A percentile compares a stretch with the other conserved stretches of the same genome.
Conservation (phyloP, 2,888 invertebrate genomes). For the Coecobrya sp. region DNA sequence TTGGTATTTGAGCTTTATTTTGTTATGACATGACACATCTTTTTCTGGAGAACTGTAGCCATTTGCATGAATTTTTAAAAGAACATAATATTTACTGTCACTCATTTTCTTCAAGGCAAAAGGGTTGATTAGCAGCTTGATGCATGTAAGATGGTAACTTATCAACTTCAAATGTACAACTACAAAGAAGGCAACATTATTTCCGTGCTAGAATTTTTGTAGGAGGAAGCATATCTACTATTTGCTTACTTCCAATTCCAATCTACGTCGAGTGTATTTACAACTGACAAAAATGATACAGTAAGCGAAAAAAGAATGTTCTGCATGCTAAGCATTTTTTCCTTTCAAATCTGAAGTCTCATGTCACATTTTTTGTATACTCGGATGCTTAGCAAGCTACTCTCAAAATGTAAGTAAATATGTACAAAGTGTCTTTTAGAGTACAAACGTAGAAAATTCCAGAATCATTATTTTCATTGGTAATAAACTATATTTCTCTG, state of each 20-base stretch:
- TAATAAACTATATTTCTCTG: slow-evolving; percentile 33
- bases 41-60: slow-evolving; percentile 54
- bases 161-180: not conserved
- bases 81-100: slow-evolving; percentile 64
- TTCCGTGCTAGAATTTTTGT: not conserved
- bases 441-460: slow-evolving; percentile 8
- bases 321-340: slow-evolving; percentile 56
- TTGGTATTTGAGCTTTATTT: slow-evolving; percentile 15
- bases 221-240: slow-evolving; percentile 3
- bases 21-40: slow-evolving; percentile 61
- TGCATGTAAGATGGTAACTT: slow-evolving; percentile 34
- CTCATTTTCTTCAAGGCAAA: slow-evolving; percentile 24
- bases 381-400: not conserved
- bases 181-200: not conserved
- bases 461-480: slow-evolving; percentile 57
- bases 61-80: slow-evolving; percentile 51
- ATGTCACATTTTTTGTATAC: slow-evolving; percentile 58
- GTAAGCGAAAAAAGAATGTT: slow-evolving; percentile 59
- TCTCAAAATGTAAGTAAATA: not conserved
- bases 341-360: slow-evolving; percentile 33
- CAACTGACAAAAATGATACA: slow-evolving; percentile 61
- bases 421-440: too few relatives aligned
- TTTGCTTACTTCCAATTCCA: slow-evolving; percentile 41
- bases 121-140: not conserved
- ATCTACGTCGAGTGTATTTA: not conserved